These are phyloP conservation scores for Lapara coniferarum DNA, from an alignment of 2,888 invertebrate genomes.

Conservation along the genomic window DNA sequence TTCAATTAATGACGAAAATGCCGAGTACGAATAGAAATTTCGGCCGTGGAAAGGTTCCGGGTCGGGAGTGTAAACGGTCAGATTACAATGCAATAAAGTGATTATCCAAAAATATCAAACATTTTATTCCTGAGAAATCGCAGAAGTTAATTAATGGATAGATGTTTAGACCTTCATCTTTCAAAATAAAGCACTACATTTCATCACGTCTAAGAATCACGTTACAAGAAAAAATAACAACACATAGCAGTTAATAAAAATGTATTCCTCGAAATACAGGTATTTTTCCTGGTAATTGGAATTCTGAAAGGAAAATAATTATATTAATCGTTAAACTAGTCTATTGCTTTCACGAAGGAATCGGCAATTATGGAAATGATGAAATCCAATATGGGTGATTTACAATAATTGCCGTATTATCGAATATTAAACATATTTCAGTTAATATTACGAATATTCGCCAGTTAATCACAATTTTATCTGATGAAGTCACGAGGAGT, in stretches of 20 bases:
- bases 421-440: background rate
- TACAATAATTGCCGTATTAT: background rate
- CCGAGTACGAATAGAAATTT: constrained; percentile 2
- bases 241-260: background rate
- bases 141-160: too few species aligned
- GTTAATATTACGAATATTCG: background rate
- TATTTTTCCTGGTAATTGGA: too few species aligned
- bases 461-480: background rate
- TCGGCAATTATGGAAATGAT: background rate
- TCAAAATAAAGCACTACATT: too few species aligned
- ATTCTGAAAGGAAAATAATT: too few species aligned
- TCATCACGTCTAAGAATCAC: too few species aligned
- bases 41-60: background rate
- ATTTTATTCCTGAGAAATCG: background rate
- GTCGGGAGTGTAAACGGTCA: background rate
- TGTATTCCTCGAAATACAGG: background rate
- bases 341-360: background rate
- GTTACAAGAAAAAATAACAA: too few species aligned
- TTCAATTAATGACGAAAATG: constrained; percentile 7
- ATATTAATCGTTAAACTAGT: too few species aligned
- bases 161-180: too few species aligned
- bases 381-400: background rate
- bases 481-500: background rate
- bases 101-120: too few species aligned
- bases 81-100: background rate